Percentiles rank a stretch among this genome's conserved stretches.
These are phyloP conservation scores for Morpho achilles DNA, from an alignment of 2,888 invertebrate species.

Conservation along the genomic window DNA sequence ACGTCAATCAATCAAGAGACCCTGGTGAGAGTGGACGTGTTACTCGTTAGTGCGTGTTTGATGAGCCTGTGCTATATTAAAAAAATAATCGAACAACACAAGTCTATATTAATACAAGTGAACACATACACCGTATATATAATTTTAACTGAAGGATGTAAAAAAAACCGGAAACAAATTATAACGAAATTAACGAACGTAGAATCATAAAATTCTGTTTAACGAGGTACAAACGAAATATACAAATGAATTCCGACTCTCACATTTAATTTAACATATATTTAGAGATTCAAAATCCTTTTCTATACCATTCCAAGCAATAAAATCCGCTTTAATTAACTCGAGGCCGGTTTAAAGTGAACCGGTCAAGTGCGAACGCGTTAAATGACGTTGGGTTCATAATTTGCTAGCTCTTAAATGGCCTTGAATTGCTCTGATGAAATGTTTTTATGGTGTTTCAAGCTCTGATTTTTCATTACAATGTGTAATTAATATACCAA, in stretches of 20 bases:
- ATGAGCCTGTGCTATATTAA: too few relatives aligned
- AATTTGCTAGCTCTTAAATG: slow-evolving; percentile 7
- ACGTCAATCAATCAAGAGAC: too few relatives aligned
- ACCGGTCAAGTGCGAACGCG: slow-evolving; percentile 20
- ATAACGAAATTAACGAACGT: too few relatives aligned
- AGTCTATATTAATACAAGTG: too few relatives aligned
- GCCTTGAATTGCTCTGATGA: slow-evolving; percentile 2
- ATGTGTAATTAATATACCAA: too few relatives aligned
- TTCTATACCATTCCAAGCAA: slow-evolving; percentile 8
- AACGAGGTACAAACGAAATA: slow-evolving; percentile 9
- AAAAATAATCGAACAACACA: too few relatives aligned
- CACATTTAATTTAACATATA: not conserved
- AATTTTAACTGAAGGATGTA: too few relatives aligned
- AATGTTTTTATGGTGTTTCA: not conserved
- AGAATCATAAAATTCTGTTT: not conserved
- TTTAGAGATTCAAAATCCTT: slow-evolving; percentile 13
- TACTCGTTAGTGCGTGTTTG: too few relatives aligned
- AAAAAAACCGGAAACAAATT: too few relatives aligned
- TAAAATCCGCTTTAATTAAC: slow-evolving; percentile 18
- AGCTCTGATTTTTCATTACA: not conserved
- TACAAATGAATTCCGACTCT: not conserved
- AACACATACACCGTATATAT: too few relatives aligned
- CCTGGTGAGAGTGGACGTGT: too few relatives aligned
- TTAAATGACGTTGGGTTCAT: slow-evolving; percentile 11
- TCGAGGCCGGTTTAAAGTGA: slow-evolving; percentile 6